Evolutionary conservation across 2,797 vertebrate genomes (phyloP).

Genomic region (Apodemus agrarius): DNA sequence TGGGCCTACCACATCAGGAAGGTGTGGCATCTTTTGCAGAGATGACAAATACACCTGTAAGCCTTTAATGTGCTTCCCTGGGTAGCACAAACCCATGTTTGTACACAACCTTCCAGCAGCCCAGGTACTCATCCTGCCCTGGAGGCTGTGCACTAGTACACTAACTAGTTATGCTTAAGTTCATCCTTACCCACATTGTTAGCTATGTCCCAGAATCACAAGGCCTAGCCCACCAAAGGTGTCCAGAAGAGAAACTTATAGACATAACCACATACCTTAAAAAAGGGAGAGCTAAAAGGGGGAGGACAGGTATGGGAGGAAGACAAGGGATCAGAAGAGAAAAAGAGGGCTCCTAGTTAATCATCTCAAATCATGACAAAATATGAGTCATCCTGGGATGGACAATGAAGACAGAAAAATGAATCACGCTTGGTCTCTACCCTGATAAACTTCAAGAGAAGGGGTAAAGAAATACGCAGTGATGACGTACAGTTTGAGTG

Average conservation of each 20-base stretch:
- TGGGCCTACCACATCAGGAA: neutral
- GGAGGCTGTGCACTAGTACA: conserved; percentile 12
- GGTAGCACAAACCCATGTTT: conserved; percentile 47
- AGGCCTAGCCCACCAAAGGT: neutral
- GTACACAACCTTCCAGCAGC: neutral
- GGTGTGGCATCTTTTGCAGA: conserved; percentile 40
- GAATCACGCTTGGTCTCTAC: conserved; percentile 40
- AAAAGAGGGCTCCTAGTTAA: conserved; percentile 35
- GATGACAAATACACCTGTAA: conserved; percentile 57
- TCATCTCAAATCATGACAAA: conserved; percentile 55
- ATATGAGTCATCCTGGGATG: neutral
- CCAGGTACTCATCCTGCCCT: neutral
- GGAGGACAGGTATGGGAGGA: neutral
- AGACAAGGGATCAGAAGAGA: neutral
- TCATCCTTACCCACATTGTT: neutral
- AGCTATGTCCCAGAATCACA: conserved; percentile 38
- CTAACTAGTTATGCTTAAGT: neutral
- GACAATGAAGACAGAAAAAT: conserved; percentile 50
- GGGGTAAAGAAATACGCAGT: neutral
- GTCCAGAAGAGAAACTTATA: conserved; percentile 4
- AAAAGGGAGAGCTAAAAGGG: neutral
- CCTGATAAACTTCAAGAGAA: neutral
- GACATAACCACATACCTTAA: neutral
- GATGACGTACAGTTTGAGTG: neutral
- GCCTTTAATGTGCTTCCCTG: conserved; percentile 63